Base-by-base conservation (phyloP, 2,888 invertebrate genomes). In the Sesamia inferens region DNA sequence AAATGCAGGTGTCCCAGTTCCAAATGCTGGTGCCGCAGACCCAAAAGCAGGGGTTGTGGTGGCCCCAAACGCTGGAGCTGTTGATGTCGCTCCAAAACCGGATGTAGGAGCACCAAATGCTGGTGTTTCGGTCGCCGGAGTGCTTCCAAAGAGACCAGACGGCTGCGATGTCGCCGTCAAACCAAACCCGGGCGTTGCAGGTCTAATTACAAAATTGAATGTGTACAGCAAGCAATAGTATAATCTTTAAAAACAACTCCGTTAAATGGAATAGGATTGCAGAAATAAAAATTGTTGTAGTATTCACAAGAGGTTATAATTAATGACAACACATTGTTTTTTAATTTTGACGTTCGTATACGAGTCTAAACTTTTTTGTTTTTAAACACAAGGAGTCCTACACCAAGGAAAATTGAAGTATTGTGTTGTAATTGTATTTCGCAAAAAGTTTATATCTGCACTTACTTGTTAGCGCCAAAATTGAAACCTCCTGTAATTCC, bases 401-500 rank as follows among this genome's bases (percentile, higher is more conserved):
- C 1, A 55, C 14, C 65, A 73, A 70, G 22, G 57, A 80, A 79
- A 76, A 80, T 84, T 47, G 31, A 65, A 6, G 6, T 51, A 24
- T 24, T 16, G 5, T 8, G 19, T 24, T 16, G 5, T 8, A 14
- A 22, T 19, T 39, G 24, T 62, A 14, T 31, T 4, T 10, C 31
- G 0, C 19, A 58, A 68, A 78, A 78, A 72, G 31, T 71, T 47
- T 54, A 22, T 54, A 47, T 54, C 10, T 68, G 31, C 61, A 91
- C 92, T 92, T 90, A 96, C 96, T 96, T 96, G 87, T 92, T 94
- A 82, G 93, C 94, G 80, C 95, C 96, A 89, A 96, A 96, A 89
- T 91, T 94, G 76, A 96, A 96, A 22, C 96, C 94, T 48, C 91
- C 90, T 7, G 92, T 77, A 42, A 95, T 91, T 3, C 92, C 92